Evolutionary conservation across 2,888 invertebrate species (phyloP).

Genomic region (Encarsia formosa): DNA sequence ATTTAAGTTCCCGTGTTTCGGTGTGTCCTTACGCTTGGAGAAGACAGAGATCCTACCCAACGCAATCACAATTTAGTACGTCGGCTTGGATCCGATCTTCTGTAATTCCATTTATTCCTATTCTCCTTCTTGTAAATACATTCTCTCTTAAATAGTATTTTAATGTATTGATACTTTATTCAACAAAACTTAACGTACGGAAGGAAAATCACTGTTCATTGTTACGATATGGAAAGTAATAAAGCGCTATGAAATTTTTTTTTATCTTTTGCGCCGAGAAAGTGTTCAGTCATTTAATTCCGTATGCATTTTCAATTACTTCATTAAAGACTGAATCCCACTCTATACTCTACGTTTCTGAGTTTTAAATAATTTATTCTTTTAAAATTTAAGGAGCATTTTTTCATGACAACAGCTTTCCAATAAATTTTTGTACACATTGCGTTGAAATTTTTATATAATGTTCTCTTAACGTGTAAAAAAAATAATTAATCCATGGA

Average conservation of each 20-base stretch:
- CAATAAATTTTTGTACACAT: neutral
- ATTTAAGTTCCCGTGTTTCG: constrained; percentile 12
- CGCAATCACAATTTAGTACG: constrained; percentile 45
- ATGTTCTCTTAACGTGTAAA: neutral
- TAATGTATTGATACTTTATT: constrained; percentile 8
- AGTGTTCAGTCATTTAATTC: constrained; percentile 5
- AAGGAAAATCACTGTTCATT: constrained; percentile 21
- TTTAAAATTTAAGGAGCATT: constrained; percentile 2
- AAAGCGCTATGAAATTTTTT: neutral
- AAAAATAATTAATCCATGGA: constrained; percentile 19
- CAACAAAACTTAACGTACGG: neutral
- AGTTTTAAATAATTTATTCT: constrained; percentile 2
- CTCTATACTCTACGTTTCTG: constrained; percentile 11
- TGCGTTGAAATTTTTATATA: neutral
- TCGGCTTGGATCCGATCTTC: constrained; percentile 39
- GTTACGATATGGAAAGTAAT: constrained; percentile 10
- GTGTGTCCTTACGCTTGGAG: constrained; percentile 16
- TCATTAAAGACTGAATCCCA: constrained; percentile 24
- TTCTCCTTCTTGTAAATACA: constrained; percentile 25
- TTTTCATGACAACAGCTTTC: no score
- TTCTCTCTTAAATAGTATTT: constrained; percentile 22
- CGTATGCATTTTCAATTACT: constrained; percentile 9
- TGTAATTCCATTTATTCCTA: constrained; percentile 27
- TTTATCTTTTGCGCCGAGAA: neutral
- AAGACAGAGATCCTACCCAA: constrained; percentile 21